Evolutionary conservation across 1,140 invertebrate genomes (phyloP), one percentile per base, ranked within the genome.

Genomic region (Calycopis cecrops): DNA sequence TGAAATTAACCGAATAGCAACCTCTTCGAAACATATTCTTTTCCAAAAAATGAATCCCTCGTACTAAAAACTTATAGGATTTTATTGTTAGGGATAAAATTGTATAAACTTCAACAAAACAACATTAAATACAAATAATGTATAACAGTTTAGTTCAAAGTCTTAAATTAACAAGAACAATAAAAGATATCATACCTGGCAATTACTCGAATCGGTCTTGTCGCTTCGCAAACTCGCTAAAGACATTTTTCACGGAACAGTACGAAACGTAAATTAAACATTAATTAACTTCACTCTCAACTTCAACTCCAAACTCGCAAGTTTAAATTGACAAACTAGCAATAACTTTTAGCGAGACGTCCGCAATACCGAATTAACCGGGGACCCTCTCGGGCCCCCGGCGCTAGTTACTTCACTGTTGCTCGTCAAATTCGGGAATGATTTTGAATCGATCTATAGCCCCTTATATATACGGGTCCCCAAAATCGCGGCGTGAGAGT

Each of bases 401-500:
- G 65, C 60, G 66, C 21, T 28, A 28, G 21, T 28, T 63, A 60
- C 65, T 73, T 73, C 35, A 73, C 76, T 72, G 66, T 67, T 64
- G 65, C 62, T 57, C 53, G 61, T 64, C 38, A 55, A 63, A 71
- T 74, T 80, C 56, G 70, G 68, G 73, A 79, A 71, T 86, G 79
- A 71, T 67, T 59, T 59, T 65, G 16, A 33, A 44, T 42, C 33
- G 53, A 49, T 14, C 47, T 37, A 35, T 28, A 69, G 21, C 21
- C 70, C 67, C 70, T 79, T 84, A 73, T 86, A 83, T 83, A 79
- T 71, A 58, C 33, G 69, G 49, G 12, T 76, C 67, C 69, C 57
- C 65, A 67, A 71, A 61, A 69, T 71, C 71, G 16, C 52, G 73
- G 76, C 83, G 83, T 86, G 83, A 78, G 83, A 86, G 62, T 73